Percentiles rank a stretch among this genome's conserved stretches.
Conservation (phyloP, 2,888 invertebrate species). For the Callyntrura sp. region DNA sequence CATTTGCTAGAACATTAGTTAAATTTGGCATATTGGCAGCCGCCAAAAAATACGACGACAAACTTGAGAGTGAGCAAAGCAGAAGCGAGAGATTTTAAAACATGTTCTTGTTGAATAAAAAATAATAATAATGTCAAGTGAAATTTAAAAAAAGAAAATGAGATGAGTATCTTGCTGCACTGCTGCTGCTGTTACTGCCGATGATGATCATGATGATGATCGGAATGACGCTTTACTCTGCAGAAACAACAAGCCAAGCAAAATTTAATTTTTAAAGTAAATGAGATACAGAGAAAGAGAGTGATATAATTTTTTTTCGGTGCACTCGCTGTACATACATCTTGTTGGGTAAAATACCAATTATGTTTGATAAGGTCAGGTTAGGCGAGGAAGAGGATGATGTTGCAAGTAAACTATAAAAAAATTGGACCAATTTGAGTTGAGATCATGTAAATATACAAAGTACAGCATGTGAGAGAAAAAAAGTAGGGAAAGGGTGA, state of each 20-base stretch:
- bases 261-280: constrained; percentile 37
- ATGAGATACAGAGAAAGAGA: constrained; percentile 30
- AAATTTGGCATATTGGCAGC: constrained; percentile 79
- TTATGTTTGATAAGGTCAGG: constrained; percentile 75
- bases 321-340: not conserved
- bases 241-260: not conserved
- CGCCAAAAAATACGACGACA: constrained; percentile 63
- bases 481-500: constrained; percentile 60
- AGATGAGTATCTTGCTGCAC: constrained; percentile 54
- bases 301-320: constrained; percentile 36
- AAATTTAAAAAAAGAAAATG: constrained; percentile 67
- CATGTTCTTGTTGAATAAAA: constrained; percentile 56
- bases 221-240: too few species aligned
- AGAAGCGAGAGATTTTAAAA: constrained; percentile 7
- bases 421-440: constrained; percentile 59
- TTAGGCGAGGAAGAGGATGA: constrained; percentile 53
- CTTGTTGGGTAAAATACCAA: constrained; percentile 63
- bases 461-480: not conserved
- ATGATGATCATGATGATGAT: too few species aligned
- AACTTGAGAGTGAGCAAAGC: not conserved
- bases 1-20: constrained; percentile 79
- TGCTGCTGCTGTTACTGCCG: too few species aligned
- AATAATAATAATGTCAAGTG: constrained; percentile 61
- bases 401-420: constrained; percentile 43
- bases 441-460: too few species aligned